These are phyloP conservation scores for Leptestheria dahalacensis DNA, from an alignment of 1,140 invertebrate species.

Conservation along the genomic window DNA sequence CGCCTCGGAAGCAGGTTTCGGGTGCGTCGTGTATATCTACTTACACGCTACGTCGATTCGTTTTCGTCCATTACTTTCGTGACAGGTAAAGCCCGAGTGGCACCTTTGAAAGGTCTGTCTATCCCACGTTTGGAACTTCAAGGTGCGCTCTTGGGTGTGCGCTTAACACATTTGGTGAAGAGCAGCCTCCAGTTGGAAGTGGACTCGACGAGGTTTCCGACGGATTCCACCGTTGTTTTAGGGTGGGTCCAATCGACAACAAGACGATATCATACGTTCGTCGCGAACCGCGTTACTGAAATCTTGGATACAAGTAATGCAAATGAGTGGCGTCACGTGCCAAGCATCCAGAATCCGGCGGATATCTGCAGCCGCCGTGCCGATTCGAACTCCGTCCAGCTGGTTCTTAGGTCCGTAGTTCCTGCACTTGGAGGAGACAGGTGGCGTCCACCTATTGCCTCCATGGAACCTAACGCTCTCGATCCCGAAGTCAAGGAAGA, in stretches of 20 bases:
- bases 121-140: not conserved
- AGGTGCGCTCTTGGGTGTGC: not conserved
- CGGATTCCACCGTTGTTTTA: not conserved
- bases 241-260: not conserved
- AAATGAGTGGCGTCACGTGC: not conserved
- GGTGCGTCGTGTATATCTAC: slow-evolving; percentile 22
- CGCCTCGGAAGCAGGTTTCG: slow-evolving; percentile 23
- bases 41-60: not conserved
- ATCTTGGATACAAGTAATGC: not conserved
- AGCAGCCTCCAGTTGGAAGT: not conserved
- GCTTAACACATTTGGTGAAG: not conserved
- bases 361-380: not conserved
- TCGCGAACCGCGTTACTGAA: not conserved
- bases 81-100: not conserved
- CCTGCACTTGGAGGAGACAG: not conserved
- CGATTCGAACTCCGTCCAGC: not conserved
- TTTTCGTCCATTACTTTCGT: not conserved
- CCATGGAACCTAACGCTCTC: not conserved
- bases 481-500: not conserved
- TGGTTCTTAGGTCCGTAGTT: slow-evolving; percentile 18
- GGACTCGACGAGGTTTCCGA: not conserved
- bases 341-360: not conserved
- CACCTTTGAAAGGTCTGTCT: not conserved
- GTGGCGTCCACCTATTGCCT: not conserved
- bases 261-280: not conserved